Base-by-base conservation (phyloP, 2,797 vertebrate genomes). In the Valencia hispanica region DNA sequence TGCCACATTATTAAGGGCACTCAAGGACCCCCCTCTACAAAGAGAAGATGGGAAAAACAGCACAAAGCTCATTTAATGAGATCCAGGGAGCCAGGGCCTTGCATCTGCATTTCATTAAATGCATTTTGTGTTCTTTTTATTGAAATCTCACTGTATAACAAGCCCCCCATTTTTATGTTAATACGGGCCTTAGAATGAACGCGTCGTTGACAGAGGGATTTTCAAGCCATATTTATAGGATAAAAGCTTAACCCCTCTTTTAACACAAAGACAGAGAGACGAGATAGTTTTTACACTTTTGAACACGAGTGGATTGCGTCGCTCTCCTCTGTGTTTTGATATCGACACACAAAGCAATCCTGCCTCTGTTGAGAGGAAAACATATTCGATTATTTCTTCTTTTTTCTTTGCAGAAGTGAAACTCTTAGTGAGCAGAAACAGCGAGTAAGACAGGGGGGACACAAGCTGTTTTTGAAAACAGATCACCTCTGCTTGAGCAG, bases 21-120 rank as follows among this genome's bases (percentile, higher is more conserved):
- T 91, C 88, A 86, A 94, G 88, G 91, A 93, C 91, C 92, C 92
- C 50, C 88, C 86, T 93, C 87, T 89, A 91, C 91, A 94, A 94
- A 93, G 92, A 93, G 86, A 90, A 91, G 91, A 93, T 87, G 86
- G 65, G 89, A 91, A 92, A 92, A 93, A 93, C 90, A 89, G 93
- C 92, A 95, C 94, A 96, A 96, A 96, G 94, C 91, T 94, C 87
- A 87, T 94, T 94, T 96, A 95, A 96, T 96, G 95, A 96, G 94
- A 96, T 95, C 95, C 94, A 95, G 94, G 89, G 92, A 95, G 93
- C 93, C 78, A 65, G 80, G 87, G 86, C 91, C 88, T 85, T 72
- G 93, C 94, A 93, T 94, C 94, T 94, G 95, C 95, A 96, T 96
- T 96, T 96, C 95, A 96, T 96, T 96, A 96, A 95, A 95, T 90